Evolutionary conservation across 2,888 invertebrate species (phyloP), one percentile per base, ranked within the genome.

Genomic region (Melinaea marsaeus): DNA sequence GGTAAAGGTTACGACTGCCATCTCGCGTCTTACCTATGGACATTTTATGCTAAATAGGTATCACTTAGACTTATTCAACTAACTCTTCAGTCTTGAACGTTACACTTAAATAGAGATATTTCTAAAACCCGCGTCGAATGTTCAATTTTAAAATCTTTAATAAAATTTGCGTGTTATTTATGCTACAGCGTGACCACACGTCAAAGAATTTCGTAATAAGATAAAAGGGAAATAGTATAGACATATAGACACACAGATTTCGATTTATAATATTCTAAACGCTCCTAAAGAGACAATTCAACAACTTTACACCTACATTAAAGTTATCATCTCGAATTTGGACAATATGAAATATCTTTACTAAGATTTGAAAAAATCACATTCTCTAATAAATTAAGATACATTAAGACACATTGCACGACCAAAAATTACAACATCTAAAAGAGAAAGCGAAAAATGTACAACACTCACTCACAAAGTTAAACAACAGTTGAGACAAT

Each of bases 51-150:
- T 90, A 88, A 84, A 85, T 87, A 86, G 86, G 85, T 87, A 86
- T 88, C 88, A 86, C 81, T 86, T 86, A 86, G 84, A 86, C 85
- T 88, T 89, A 88, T 80, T 87, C 82, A 86, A 81, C 87, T 89
- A 88, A 87, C 90, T 86, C 88, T 89, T 90, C 90, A 90, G 90
- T 90, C 90, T 90, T 90, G 88, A 86, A 86, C 89, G 90, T 90
- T 90, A 87, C 88, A 84, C 90, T 90, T 89, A 90, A 85, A 85
- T 89, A 88, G 84, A 88, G 86, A 88, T 88, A 89, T 80, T 86
- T 81, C 86, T 89, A 86, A 77, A 87, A 84, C 90, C 90, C 90
- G 90, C 90, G 90, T 90, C 85, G 88, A 85, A 87, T 84, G 78
- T 82, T 81, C 77, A 76, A 74, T 70, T 73, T 75, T 76, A 71